Percentiles rank a stretch among this genome's conserved stretches.
phyloP scores from a whole-genome alignment of 2,113 vertebrate genomes.

The Pluvianellus socialis region DNA sequence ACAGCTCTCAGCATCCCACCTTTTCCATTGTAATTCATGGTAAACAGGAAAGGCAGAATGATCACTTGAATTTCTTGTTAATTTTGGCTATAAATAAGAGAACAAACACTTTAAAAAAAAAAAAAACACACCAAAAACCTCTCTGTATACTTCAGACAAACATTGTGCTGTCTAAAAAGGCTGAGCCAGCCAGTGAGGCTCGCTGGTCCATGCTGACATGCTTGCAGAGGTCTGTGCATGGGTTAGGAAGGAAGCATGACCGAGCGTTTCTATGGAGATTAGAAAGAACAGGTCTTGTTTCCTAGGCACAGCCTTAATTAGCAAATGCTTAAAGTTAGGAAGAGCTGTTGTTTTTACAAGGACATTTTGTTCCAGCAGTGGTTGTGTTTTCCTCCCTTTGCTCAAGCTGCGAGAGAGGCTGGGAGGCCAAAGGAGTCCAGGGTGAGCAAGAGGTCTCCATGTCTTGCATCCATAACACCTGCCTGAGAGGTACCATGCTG shows the following conservation, averaged over 20 bases:
- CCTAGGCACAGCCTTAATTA: constrained; percentile 27
- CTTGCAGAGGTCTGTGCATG: neutral
- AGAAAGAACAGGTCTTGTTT: neutral
- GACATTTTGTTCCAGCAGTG: constrained; percentile 33
- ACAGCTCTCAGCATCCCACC: neutral
- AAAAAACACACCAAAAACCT: neutral
- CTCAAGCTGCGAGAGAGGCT: neutral
- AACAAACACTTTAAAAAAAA: neutral
- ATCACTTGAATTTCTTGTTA: neutral
- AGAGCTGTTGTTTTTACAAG: constrained; percentile 7
- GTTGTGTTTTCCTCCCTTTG: constrained; percentile 16
- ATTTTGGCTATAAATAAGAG: neutral
- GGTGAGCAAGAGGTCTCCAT: neutral
- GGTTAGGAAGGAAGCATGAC: constrained; percentile 62
- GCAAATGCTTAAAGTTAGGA: constrained; percentile 4
- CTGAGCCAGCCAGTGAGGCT: neutral
- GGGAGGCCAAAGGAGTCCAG: neutral
- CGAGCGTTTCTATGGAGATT: constrained; percentile 13
- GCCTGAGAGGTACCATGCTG: neutral
- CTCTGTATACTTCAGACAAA: neutral
- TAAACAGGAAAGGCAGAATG: constrained; percentile 1
- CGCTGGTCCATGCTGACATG: neutral
- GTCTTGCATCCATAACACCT: neutral
- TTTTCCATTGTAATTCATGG: neutral
- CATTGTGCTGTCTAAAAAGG: neutral